Evolutionary conservation across 2,113 vertebrate species (phyloP), one percentile per base, ranked within the genome.

Genomic region (Thinocorus orbignyianus): DNA sequence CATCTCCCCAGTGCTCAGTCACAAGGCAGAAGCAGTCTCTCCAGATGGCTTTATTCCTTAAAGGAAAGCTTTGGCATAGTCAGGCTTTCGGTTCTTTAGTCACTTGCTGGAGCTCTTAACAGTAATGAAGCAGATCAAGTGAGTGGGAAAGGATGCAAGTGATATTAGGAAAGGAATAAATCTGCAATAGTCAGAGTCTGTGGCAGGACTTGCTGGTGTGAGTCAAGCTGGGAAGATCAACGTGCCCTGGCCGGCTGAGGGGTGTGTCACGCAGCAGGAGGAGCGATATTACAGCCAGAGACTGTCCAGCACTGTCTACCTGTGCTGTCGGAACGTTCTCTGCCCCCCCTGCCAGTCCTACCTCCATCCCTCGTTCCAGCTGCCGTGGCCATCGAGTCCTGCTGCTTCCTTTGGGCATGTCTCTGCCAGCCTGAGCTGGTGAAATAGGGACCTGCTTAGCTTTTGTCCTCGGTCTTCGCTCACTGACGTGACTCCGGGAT

Each of bases 161-260:
- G 62, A 60, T 61, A 22, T 70, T 72, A 64, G 37, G 55, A 91
- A 80, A 91, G 57, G 46, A 74, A 58, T 35, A 17, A 74, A 58
- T 35, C 17, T 28, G 37, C 13, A 25, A 73, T 33, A 48, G 35
- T 39, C 42, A 55, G 5, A 41, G 69, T 39, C 61, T 17, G 0
- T 15, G 14, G 28, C 54, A 77, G 35, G 25, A 48, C 39, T 55
- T 78, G 51, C 60, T 61, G 61, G 52, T 16, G 6, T 1, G 13
- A 62, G 55, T 57, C 25, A 2, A 16, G 7, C 2, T 37, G 48
- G 51, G 61, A 90, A 71, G 62, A 51, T 66, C 11, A 26, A 18
- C 0, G 6, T 49, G 49, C 69, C 2, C 3, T 23, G 25, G 26
- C 48, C 8, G 71, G 24, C 58, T 3, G 1, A 22, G 42, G 22